Percentiles rank a stretch among this genome's conserved stretches.
Evolutionary conservation across 1,140 invertebrate species (phyloP).

Genomic region (Chrysomallon squamiferum): DNA sequence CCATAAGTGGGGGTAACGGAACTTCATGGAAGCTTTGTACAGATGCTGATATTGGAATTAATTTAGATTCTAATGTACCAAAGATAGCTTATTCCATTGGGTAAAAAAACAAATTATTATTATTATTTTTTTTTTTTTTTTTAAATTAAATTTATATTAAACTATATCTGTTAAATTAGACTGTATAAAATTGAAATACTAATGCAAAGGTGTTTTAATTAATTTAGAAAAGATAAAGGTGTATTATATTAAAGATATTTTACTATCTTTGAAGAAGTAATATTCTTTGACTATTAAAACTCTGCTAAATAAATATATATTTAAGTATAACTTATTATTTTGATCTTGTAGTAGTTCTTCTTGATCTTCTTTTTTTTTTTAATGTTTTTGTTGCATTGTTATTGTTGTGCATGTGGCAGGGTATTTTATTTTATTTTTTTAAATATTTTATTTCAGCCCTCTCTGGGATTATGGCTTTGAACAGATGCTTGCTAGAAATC

Average conservation of each 20-base stretch:
- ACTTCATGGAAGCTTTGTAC: constrained; percentile 51
- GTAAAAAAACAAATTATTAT: constrained; percentile 34
- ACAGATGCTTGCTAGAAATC: constrained; percentile 37
- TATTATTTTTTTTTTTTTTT: not conserved
- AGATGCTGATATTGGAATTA: constrained; percentile 45
- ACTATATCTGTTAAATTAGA: not conserved
- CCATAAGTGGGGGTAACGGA: constrained; percentile 43
- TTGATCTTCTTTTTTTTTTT: too few relatives aligned
- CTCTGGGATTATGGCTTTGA: constrained; percentile 47
- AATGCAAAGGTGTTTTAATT: not conserved
- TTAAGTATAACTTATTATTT: too few relatives aligned
- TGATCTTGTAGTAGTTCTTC: too few relatives aligned
- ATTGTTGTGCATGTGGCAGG: too few relatives aligned
- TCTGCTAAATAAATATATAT: too few relatives aligned
- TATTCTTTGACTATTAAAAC: too few relatives aligned
- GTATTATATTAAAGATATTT: too few relatives aligned
- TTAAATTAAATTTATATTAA: not conserved
- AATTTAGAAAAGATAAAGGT: too few relatives aligned
- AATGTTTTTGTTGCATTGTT: too few relatives aligned
- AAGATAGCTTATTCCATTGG: constrained; percentile 54
- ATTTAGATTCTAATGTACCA: constrained; percentile 34
- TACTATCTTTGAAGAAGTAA: too few relatives aligned
- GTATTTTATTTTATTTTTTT: not conserved
- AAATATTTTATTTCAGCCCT: constrained; percentile 39
- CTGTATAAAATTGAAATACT: not conserved